phyloP scores from a whole-genome alignment of 1,140 invertebrate genomes.

The Thaumatotibia leucotreta region DNA sequence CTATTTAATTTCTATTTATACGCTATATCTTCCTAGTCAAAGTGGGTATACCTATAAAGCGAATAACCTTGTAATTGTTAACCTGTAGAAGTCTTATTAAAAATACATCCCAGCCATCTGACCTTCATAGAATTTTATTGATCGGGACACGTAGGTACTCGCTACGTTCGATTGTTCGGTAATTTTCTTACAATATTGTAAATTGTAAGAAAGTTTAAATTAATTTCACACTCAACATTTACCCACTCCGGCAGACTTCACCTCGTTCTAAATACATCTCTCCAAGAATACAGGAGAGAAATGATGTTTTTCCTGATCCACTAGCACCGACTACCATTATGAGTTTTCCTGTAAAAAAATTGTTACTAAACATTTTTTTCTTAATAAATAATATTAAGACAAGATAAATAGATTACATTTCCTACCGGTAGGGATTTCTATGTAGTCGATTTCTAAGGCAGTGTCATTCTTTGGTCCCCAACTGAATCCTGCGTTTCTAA shows the following conservation, averaged over 20 bases:
- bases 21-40: no score
- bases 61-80: neutral
- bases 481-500: conserved; percentile 78
- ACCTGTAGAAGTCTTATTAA: neutral
- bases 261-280: conserved; percentile 83
- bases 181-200: neutral
- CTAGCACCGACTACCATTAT: conserved; percentile 87
- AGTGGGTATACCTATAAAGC: no score
- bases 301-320: conserved; percentile 88
- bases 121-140: neutral
- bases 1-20: no score
- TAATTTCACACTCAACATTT: conserved; percentile 32
- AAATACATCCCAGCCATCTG: neutral
- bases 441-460: conserved; percentile 70
- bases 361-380: no score
- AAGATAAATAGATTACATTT: neutral
- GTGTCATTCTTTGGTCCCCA: conserved; percentile 75
- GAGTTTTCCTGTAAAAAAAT: conserved; percentile 80
- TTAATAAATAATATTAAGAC: no score
- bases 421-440: conserved; percentile 79
- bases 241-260: conserved; percentile 81
- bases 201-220: neutral
- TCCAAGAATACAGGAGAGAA: conserved; percentile 85
- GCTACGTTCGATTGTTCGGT: neutral
- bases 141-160: neutral